Evolutionary conservation across 1,140 invertebrate genomes (phyloP).

Genomic region (Papilio machaon): DNA sequence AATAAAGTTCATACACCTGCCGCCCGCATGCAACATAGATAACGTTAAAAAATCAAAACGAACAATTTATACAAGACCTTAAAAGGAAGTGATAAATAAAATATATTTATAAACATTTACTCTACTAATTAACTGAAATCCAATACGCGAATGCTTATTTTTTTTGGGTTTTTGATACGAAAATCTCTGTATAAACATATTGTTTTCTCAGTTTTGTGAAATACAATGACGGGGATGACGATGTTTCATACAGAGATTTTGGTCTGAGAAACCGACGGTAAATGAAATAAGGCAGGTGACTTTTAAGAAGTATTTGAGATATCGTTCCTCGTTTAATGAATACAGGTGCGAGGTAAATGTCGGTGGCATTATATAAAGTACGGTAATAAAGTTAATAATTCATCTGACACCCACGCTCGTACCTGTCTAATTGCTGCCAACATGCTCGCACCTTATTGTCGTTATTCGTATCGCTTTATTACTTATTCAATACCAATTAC

Average conservation of each 20-base stretch:
- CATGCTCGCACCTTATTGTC: slow-evolving; percentile 30
- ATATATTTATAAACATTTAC: background rate
- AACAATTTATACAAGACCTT: background rate
- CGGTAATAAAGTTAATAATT: slow-evolving; percentile 27
- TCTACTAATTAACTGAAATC: background rate
- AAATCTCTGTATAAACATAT: too few species aligned
- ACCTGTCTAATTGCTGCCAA: slow-evolving; percentile 34
- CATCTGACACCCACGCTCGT: background rate
- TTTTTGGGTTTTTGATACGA: too few species aligned
- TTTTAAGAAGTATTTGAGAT: slow-evolving; percentile 30
- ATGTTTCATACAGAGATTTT: too few species aligned
- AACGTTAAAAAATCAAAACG: background rate
- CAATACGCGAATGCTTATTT: background rate
- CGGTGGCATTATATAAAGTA: slow-evolving; percentile 4
- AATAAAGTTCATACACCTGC: background rate
- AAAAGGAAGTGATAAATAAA: background rate
- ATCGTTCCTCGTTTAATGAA: slow-evolving; percentile 1
- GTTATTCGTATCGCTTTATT: slow-evolving; percentile 15
- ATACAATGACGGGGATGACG: too few species aligned
- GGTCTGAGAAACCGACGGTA: background rate
- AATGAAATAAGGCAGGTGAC: slow-evolving; percentile 5
- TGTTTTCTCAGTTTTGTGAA: too few species aligned
- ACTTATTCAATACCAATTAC: slow-evolving; percentile 14
- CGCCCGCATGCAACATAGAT: background rate
- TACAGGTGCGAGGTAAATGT: slow-evolving; percentile 10